Evolutionary conservation across 2,888 invertebrate species (phyloP).

Genomic region (Drosophila kanekoi): DNA sequence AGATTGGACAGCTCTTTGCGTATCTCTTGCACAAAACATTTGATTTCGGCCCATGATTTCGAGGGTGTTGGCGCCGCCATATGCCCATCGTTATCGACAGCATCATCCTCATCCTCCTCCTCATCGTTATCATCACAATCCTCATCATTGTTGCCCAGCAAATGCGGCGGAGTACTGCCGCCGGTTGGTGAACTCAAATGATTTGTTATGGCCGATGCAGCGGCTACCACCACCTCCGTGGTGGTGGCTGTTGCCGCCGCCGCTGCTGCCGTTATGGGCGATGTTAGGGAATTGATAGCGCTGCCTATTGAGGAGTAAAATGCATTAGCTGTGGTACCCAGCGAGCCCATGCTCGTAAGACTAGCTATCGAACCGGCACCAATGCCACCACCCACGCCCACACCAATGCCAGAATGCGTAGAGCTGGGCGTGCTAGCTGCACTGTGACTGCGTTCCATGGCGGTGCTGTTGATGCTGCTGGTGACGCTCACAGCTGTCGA

Average conservation of each 20-base stretch:
- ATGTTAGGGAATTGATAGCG: constrained; percentile 82
- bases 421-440: constrained; percentile 81
- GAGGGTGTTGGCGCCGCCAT: constrained; percentile 79
- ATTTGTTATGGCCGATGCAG: constrained; percentile 82
- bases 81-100: constrained; percentile 74
- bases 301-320: constrained; percentile 82
- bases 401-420: constrained; percentile 60
- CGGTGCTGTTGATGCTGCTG: constrained; percentile 48
- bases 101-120: constrained; percentile 78
- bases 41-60: constrained; percentile 92
- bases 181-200: constrained; percentile 83
- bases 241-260: constrained; percentile 82
- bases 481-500: constrained; percentile 81
- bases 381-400: constrained; percentile 43
- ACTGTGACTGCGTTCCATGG: constrained; percentile 71
- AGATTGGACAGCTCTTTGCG: constrained; percentile 91
- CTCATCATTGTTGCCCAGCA: constrained; percentile 62
- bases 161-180: constrained; percentile 78
- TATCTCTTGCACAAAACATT: constrained; percentile 92
- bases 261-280: constrained; percentile 82
- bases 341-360: constrained; percentile 78
- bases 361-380: constrained; percentile 77
- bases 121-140: constrained; percentile 77
- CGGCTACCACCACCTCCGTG: constrained; percentile 80
- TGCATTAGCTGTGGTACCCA: constrained; percentile 82